Conservation (phyloP, 2,888 invertebrate species). For the Nesidiocoris tenuis region DNA sequence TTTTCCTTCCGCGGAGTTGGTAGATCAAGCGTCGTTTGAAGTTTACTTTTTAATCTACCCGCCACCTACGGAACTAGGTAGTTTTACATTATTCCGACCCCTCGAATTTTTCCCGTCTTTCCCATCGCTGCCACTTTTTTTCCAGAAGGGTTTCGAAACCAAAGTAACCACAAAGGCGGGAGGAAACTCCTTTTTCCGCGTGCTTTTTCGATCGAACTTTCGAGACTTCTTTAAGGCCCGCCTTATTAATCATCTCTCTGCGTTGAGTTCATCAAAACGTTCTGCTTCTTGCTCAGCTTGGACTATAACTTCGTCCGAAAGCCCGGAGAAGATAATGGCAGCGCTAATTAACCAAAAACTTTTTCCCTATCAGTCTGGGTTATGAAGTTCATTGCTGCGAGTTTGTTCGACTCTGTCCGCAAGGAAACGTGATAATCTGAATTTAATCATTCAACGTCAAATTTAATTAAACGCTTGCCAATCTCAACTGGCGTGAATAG, state of each 20-base stretch:
- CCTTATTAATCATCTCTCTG: conserved; percentile 29
- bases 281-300: conserved; percentile 7
- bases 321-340: too few species aligned
- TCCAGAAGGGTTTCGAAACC: not conserved
- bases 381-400: too few species aligned
- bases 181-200: not conserved
- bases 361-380: too few species aligned
- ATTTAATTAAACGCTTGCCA: too few species aligned
- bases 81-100: not conserved
- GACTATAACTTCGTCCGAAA: too few species aligned
- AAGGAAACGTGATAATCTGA: too few species aligned
- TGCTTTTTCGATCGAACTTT: conserved; percentile 25
- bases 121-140: not conserved
- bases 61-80: not conserved
- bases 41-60: not conserved
- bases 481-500: too few species aligned
- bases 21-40: not conserved
- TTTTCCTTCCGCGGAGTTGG: not conserved
- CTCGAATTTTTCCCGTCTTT: not conserved
- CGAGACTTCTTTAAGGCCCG: conserved; percentile 17
- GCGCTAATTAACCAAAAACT: too few species aligned
- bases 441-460: too few species aligned
- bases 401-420: too few species aligned
- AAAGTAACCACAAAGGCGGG: conserved; percentile 21
- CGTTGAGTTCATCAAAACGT: conserved; percentile 20